phyloP scores from a whole-genome alignment of 37 sponge, comb jelly and placozoan species.

The Bolinopsis microptera region DNA sequence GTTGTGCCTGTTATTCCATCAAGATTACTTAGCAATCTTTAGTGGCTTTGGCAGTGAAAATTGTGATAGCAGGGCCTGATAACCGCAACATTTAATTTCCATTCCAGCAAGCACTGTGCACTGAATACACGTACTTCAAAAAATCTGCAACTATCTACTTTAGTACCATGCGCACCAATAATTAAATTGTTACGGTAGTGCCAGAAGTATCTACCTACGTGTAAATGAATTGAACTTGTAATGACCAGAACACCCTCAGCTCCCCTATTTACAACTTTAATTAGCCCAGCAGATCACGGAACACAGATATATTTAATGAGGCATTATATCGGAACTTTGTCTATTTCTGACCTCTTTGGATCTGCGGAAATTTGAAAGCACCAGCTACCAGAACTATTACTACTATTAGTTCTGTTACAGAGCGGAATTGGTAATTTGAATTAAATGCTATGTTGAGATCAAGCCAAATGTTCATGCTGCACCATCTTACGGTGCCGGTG shows the following conservation, averaged over 20 bases:
- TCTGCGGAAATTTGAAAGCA: neutral
- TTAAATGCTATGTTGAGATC: neutral
- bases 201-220: no score
- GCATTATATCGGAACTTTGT: neutral
- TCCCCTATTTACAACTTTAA: no score
- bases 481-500: neutral
- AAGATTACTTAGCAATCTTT: neutral
- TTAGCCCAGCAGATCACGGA: neutral
- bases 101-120: no score
- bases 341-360: neutral
- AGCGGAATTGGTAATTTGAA: neutral
- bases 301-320: neutral
- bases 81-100: no score
- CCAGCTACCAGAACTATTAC: neutral
- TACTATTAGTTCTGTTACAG: neutral
- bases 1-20: neutral
- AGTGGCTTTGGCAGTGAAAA: neutral
- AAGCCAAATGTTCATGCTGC: neutral
- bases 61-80: neutral
- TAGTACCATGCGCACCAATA: no score
- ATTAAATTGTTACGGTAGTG: no score
- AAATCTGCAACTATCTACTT: no score
- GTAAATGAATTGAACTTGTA: no score
- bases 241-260: no score
- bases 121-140: no score